A percentile compares a stretch with the other conserved stretches of the same genome.
These are phyloP conservation scores for Conus betulinus DNA, from an alignment of 1,140 invertebrate species.

Conservation along the genomic window DNA sequence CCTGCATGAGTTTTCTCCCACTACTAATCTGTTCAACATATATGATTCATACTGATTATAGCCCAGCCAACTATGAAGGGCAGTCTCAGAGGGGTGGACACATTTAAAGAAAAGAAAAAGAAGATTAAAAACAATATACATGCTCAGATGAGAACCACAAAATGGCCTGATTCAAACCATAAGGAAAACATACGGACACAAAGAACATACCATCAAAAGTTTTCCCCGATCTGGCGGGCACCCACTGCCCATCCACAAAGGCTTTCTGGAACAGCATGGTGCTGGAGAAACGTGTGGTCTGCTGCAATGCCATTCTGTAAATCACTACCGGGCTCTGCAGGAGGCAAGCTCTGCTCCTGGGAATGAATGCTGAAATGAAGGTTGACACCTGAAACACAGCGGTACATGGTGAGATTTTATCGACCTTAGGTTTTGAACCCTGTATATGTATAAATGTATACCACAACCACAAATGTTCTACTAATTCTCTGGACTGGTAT, in stretches of 20 bases:
- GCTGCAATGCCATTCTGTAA: slow-evolving; percentile 27
- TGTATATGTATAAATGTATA: not conserved
- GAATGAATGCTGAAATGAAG: not conserved
- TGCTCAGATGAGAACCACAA: not conserved
- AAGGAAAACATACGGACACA: slow-evolving; percentile 77
- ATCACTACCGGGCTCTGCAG: not conserved
- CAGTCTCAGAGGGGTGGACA: too few species aligned
- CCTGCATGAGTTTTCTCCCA: too few species aligned
- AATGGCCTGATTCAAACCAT: too few species aligned
- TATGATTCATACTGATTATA: too few species aligned
- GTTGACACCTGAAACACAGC: not conserved
- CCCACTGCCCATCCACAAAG: slow-evolving; percentile 89
- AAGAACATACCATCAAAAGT: slow-evolving; percentile 85
- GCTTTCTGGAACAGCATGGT: slow-evolving; percentile 77
- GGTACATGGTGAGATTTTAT: not conserved
- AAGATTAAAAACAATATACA: not conserved
- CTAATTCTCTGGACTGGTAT: not conserved
- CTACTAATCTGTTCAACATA: too few species aligned
- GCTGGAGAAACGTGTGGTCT: slow-evolving; percentile 40
- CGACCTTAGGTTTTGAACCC: too few species aligned
- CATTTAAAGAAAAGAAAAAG: too few species aligned
- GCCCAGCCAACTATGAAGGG: too few species aligned
- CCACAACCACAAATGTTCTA: not conserved
- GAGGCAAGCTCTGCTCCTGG: not conserved
- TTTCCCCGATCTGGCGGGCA: slow-evolving; percentile 81